Evolutionary conservation across 2,113 vertebrate genomes (phyloP), one percentile per base, ranked within the genome.

Genomic region (Hirundichthys speculiger): DNA sequence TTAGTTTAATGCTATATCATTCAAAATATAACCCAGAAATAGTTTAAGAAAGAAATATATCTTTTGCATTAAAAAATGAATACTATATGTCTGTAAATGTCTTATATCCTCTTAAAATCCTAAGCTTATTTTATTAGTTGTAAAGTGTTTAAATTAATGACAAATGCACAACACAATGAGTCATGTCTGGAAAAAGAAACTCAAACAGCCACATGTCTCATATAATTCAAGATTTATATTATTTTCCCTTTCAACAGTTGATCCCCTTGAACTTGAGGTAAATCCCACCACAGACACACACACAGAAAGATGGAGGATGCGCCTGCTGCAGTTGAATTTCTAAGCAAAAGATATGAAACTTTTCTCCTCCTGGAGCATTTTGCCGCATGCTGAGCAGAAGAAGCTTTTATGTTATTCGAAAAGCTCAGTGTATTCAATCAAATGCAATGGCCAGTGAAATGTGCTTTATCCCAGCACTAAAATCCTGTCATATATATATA

Each of bases 391-490:
- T 22, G 19, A 58, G 63, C 46, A 71, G 47, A 38, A 61, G 43
- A 42, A 42, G 58, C 67, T 64, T 72, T 73, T 24, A 52, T 80
- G 73, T 66, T 61, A 30, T 59, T 54, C 80, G 68, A 69, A 38
- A 65, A 64, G 64, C 54, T 66, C 55, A 21, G 53, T 27, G 39
- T 51, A 67, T 65, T 82, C 55, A 63, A 60, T 72, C 66, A 72
- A 73, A 64, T 57, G 50, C 52, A 76, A 85, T 64, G 65, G 51
- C 25, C 50, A 71, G 65, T 76, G 41, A 73, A 78, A 78, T 14
- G 22, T 30, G 66, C 42, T 73, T 68, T 5, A 80, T 66, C 61
- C n/a, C 9, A 13, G 48, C 53, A 18, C 43, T 77, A 42, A 81
- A 81, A 64, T 55, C 66, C 12, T 0, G n/a, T 57, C 56, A 41